Conservation (phyloP, 2,797 vertebrate genomes). For the Alfaro cultratus region DNA sequence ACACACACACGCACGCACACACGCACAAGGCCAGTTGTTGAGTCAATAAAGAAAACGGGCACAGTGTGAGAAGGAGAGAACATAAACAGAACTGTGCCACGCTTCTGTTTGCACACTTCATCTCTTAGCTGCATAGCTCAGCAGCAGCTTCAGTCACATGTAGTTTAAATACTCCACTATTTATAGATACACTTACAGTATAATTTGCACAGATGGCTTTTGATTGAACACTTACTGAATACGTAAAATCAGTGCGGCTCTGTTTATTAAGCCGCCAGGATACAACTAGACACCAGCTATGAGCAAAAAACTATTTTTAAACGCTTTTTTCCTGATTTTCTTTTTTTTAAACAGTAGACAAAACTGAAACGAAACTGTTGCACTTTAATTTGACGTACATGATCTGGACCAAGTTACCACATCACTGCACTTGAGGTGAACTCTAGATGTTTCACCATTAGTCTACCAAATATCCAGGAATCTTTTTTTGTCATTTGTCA, state of each 20-base stretch:
- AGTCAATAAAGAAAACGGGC: conserved; percentile 72
- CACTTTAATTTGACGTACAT: conserved; percentile 8
- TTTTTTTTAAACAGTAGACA: too few species aligned
- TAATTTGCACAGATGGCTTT: conserved; percentile 17
- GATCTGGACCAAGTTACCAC: conserved; percentile 3
- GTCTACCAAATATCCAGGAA: background rate
- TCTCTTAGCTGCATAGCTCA: conserved; percentile 45
- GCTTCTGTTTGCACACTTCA: conserved; percentile 74
- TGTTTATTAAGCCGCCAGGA: background rate
- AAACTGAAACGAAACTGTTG: conserved; percentile 11
- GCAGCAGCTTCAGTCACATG: conserved; percentile 38
- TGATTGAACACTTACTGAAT: conserved; percentile 9
- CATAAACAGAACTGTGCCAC: conserved; percentile 66
- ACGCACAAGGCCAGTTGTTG: conserved; percentile 65
- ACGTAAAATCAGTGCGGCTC: background rate
- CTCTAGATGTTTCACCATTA: background rate
- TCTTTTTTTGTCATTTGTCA: background rate
- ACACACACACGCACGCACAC: conserved; percentile 18
- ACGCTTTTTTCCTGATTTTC: background rate
- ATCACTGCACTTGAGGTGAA: background rate
- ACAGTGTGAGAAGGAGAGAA: conserved; percentile 51
- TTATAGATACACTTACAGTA: conserved; percentile 30
- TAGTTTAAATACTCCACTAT: conserved; percentile 36
- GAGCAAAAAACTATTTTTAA: conserved; percentile 1
- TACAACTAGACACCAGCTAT: background rate